Conservation (phyloP, 2,888 invertebrate species). For the Crocallis elinguaria region DNA sequence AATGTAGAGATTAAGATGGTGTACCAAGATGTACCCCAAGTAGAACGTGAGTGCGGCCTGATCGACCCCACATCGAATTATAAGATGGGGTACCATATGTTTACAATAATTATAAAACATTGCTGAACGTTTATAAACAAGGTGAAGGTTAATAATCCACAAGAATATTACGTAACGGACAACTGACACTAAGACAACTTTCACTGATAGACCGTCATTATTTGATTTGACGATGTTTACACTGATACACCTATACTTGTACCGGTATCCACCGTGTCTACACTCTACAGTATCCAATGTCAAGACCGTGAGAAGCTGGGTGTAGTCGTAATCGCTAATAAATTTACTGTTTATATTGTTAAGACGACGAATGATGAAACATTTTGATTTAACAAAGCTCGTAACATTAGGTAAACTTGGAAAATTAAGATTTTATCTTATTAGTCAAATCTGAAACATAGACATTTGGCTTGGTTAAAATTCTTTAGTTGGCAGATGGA, state of each 20-base stretch:
- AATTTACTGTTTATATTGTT: conserved; percentile 24
- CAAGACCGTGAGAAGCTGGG: conserved; percentile 37
- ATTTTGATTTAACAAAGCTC: not conserved
- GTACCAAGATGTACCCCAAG: too few relatives aligned
- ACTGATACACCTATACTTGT: conserved; percentile 35
- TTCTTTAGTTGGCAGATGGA: too few relatives aligned
- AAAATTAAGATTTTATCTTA: too few relatives aligned
- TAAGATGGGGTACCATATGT: not conserved
- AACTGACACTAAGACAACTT: conserved; percentile 34
- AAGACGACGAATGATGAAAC: conserved; percentile 2
- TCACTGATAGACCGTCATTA: conserved; percentile 25
- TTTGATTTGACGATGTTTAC: conserved; percentile 30
- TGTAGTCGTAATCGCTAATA: conserved; percentile 30
- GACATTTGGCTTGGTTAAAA: too few relatives aligned
- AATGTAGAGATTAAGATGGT: too few relatives aligned
- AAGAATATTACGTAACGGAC: conserved; percentile 36
- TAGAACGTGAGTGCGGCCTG: too few relatives aligned
- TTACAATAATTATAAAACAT: too few relatives aligned
- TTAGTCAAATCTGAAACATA: too few relatives aligned
- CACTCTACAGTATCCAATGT: conserved; percentile 35
- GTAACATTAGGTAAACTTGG: too few relatives aligned
- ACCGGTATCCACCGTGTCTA: conserved; percentile 33
- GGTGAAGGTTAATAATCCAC: conserved; percentile 35
- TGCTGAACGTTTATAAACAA: too few relatives aligned
- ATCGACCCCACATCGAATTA: not conserved